These are phyloP conservation scores for Porites rus DNA, from an alignment of 92 coral and sea anemone genomes.

Conservation along the genomic window DNA sequence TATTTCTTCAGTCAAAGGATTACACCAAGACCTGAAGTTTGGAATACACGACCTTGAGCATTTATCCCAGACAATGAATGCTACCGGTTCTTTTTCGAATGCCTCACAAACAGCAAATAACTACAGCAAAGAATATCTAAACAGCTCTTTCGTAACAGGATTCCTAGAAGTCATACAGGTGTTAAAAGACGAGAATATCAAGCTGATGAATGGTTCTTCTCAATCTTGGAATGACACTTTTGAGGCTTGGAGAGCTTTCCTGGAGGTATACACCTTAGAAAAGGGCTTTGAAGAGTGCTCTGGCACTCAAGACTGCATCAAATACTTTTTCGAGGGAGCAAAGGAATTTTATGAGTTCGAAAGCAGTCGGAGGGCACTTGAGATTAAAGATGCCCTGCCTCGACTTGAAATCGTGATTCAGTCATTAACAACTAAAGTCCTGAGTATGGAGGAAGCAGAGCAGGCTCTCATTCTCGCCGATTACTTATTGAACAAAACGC, in stretches of 20 bases:
- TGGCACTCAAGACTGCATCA: conserved; percentile 65
- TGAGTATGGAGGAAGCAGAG: conserved; percentile 35
- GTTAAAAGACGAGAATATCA: background rate
- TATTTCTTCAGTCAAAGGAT: conserved; percentile 20
- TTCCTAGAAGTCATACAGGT: conserved; percentile 20
- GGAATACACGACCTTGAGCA: conserved; percentile 30
- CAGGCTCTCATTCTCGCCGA: conserved; percentile 12
- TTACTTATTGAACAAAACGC: conserved; percentile 39
- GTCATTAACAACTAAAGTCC: conserved; percentile 24
- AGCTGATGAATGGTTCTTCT: conserved; percentile 24
- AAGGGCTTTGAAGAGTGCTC: conserved; percentile 63
- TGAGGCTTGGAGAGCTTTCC: conserved; percentile 67
- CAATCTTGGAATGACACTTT: conserved; percentile 66
- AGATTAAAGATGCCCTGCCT: conserved; percentile 41
- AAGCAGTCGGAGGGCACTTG: conserved; percentile 52
- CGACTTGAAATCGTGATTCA: conserved; percentile 12
- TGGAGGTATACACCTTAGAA: conserved; percentile 47
- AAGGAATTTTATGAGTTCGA: conserved; percentile 58
- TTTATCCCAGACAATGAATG: background rate
- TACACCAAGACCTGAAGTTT: conserved; percentile 5
- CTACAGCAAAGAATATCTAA: background rate
- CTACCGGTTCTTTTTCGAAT: conserved; percentile 11
- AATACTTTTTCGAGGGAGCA: conserved; percentile 52
- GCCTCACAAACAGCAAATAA: background rate
- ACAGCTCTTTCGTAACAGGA: conserved; percentile 28